Evolutionary conservation across 1,140 invertebrate genomes (phyloP).

Genomic region (Pygmarrhopalites habei): DNA sequence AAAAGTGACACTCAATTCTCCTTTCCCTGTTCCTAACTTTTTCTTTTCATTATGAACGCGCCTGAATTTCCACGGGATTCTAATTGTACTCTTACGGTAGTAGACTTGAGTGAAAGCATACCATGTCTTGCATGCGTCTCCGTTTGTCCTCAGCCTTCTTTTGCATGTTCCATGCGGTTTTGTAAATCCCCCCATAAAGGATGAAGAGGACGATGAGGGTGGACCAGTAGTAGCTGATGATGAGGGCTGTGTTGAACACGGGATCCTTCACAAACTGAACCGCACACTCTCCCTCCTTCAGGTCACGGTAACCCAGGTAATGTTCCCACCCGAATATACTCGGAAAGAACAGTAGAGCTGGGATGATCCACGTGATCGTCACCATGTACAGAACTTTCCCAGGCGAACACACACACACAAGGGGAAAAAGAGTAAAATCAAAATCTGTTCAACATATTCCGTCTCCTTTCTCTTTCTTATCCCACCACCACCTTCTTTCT

Average conservation of each 20-base stretch:
- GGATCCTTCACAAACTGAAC: constrained; percentile 98
- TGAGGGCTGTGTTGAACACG: constrained; percentile 93
- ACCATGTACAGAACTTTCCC: constrained; percentile 48
- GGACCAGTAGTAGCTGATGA: constrained; percentile 97
- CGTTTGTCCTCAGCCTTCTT: constrained; percentile 94
- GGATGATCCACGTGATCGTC: constrained; percentile 96
- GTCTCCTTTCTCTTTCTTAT: too few species aligned
- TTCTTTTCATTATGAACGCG: too few species aligned
- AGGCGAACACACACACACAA: too few species aligned
- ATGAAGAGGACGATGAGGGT: constrained; percentile 87
- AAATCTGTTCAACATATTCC: too few species aligned
- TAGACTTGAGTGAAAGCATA: too few species aligned
- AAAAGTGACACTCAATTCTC: too few species aligned
- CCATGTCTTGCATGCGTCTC: constrained; percentile 88
- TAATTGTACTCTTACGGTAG: too few species aligned
- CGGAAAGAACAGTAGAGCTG: constrained; percentile 92
- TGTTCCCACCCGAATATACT: constrained; percentile 99
- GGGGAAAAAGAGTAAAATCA: too few species aligned
- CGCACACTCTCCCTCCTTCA: constrained; percentile 81
- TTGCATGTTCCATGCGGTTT: constrained; percentile 96
- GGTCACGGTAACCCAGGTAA: constrained; percentile 83
- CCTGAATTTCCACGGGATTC: too few species aligned
- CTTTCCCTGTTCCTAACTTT: too few species aligned
- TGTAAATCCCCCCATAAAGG: constrained; percentile 95
- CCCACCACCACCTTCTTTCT: too few species aligned